Percentiles rank a stretch among this genome's conserved stretches.
phyloP scores from a whole-genome alignment of 1,140 invertebrate species.

The Bombus waltoni region DNA sequence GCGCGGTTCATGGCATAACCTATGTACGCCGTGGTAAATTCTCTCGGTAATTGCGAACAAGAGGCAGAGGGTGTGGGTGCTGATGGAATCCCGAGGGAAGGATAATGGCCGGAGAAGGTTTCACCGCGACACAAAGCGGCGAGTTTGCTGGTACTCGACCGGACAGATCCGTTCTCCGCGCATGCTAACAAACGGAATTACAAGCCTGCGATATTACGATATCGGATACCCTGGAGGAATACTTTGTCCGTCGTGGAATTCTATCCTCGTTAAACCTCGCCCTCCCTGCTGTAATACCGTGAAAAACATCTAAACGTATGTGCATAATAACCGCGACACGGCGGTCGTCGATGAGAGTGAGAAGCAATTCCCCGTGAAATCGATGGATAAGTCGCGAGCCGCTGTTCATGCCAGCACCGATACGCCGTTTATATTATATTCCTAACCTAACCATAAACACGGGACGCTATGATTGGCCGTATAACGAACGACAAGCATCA shows the following conservation, averaged over 20 bases:
- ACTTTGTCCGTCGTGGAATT: not conserved
- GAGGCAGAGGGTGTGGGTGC: constrained; percentile 46
- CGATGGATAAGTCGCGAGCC: not conserved
- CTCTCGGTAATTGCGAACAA: constrained; percentile 55
- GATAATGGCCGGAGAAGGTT: constrained; percentile 39
- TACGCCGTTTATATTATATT: not conserved
- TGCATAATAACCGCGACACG: not conserved
- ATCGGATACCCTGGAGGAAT: not conserved
- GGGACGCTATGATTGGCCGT: not conserved
- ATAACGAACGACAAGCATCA: not conserved
- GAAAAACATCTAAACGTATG: not conserved
- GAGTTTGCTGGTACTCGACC: not conserved
- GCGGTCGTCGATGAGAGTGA: not conserved
- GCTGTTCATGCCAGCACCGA: not conserved
- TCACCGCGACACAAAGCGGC: constrained; percentile 17
- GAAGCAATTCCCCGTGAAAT: not conserved
- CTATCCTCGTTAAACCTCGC: too few relatives aligned
- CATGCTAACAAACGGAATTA: constrained; percentile 38
- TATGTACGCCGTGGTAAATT: constrained; percentile 55
- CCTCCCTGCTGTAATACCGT: not conserved
- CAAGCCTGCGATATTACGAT: constrained; percentile 16
- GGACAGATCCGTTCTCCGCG: not conserved
- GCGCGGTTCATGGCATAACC: constrained; percentile 27
- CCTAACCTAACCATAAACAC: not conserved
- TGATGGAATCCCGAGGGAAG: constrained; percentile 56